Evolutionary conservation across 2,113 vertebrate genomes (phyloP).

Genomic region (Neodontobutis hainanensis): DNA sequence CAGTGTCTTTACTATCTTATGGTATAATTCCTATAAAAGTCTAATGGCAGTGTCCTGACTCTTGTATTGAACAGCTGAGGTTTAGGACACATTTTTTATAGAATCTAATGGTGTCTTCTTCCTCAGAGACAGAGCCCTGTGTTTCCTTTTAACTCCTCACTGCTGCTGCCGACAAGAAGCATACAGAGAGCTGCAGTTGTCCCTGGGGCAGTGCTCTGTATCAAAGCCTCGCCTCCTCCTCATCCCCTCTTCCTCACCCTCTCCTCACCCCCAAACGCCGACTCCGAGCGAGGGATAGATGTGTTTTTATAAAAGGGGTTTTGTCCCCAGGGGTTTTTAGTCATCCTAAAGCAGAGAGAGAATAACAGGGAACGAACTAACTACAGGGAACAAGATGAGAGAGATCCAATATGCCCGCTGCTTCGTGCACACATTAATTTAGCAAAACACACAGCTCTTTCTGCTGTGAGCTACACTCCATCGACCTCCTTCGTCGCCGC

Average conservation of each 20-base stretch:
- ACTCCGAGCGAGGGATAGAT: conserved; percentile 48
- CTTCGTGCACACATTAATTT: conserved; percentile 15
- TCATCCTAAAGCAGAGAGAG: conserved; percentile 46
- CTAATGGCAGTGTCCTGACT: not conserved
- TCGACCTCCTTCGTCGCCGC: conserved; percentile 2
- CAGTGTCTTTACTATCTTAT: too few relatives aligned
- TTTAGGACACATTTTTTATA: not conserved
- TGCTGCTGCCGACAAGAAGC: conserved; percentile 44
- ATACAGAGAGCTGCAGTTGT: conserved; percentile 17
- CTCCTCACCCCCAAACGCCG: conserved; percentile 27
- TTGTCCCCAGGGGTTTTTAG: conserved; percentile 45
- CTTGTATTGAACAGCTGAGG: not conserved
- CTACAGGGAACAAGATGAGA: conserved; percentile 34
- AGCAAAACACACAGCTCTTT: conserved; percentile 20
- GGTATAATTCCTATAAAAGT: too few relatives aligned
- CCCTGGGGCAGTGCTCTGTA: conserved; percentile 46
- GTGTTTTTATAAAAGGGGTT: conserved; percentile 57
- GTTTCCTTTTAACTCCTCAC: conserved; percentile 11
- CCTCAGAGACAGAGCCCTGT: conserved; percentile 3
- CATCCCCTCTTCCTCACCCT: conserved; percentile 31
- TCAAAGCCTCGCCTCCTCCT: conserved; percentile 52
- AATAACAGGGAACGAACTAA: conserved; percentile 44
- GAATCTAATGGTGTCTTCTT: not conserved
- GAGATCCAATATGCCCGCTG: conserved; percentile 21
- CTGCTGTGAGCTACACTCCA: not conserved